phyloP scores from a whole-genome alignment of 2,113 vertebrate species.

The Notarius quadriscutis region DNA sequence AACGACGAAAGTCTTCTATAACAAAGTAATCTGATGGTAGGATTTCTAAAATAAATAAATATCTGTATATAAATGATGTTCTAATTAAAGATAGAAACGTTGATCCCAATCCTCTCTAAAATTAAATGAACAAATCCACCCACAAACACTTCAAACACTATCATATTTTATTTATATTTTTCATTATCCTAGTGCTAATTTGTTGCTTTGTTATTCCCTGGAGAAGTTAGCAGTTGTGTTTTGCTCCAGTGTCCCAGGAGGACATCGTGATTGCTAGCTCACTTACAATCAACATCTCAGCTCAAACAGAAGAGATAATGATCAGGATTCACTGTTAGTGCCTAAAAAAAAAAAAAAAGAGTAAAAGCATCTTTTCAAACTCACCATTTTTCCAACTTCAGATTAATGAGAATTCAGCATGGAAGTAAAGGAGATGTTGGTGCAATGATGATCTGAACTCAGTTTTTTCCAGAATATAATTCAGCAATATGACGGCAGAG shows the following conservation, averaged over 20 bases:
- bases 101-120: neutral
- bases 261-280: neutral
- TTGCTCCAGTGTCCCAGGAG: no score
- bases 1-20: neutral
- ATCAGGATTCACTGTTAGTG: neutral
- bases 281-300: neutral
- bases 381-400: neutral
- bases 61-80: neutral
- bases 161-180: no score
- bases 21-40: no score
- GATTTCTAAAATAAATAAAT: neutral
- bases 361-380: neutral
- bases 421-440: neutral
- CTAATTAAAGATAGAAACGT: neutral
- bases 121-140: neutral
- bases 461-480: neutral
- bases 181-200: neutral
- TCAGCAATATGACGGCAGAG: neutral
- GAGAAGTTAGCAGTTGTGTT: no score
- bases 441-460: neutral
- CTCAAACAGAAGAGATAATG: neutral
- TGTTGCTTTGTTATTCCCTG: neutral
- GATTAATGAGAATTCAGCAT: neutral
- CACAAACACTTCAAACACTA: no score
- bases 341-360: neutral